Conservation (phyloP, 2,113 vertebrate genomes). For the Thamnaconus septentrionalis region DNA sequence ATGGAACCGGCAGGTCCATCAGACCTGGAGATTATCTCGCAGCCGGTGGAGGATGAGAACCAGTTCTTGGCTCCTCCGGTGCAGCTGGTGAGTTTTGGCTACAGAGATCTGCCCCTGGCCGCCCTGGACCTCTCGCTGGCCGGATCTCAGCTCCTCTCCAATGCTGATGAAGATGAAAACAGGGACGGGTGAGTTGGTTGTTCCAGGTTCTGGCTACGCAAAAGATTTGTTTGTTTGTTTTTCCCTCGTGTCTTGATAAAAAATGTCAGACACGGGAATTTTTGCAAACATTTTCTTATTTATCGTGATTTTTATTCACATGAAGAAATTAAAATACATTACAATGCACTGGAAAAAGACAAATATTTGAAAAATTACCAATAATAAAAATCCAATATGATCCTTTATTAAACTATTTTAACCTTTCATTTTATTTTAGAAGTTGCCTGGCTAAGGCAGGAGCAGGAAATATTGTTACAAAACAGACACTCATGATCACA, state of each 20-base stretch:
- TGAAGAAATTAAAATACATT: no score
- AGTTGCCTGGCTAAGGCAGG: no score
- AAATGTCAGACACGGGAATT: conserved; percentile 6
- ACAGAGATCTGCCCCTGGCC: conserved; percentile 90
- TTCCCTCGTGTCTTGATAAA: conserved; percentile 18
- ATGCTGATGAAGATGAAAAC: conserved; percentile 92
- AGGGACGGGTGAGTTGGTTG: conserved; percentile 88
- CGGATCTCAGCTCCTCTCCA: conserved; percentile 93
- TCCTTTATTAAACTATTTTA: no score
- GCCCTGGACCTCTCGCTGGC: conserved; percentile 90
- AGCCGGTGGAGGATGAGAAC: conserved; percentile 90
- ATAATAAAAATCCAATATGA: no score
- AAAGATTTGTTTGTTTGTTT: conserved; percentile 4
- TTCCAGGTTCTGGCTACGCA: not conserved
- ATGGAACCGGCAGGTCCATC: conserved; percentile 80
- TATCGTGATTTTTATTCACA: no score
- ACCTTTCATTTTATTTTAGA: no score
- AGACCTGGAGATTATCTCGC: conserved; percentile 95
- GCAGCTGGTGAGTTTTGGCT: conserved; percentile 90
- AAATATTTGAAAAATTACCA: no score
- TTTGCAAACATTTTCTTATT: not conserved
- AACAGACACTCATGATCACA: no score
- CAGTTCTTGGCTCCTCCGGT: conserved; percentile 85
- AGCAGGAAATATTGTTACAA: no score
- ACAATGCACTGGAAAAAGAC: no score